These are phyloP conservation scores for Melangyna quadrimaculata DNA, from an alignment of 2,888 invertebrate species.

Conservation along the genomic window DNA sequence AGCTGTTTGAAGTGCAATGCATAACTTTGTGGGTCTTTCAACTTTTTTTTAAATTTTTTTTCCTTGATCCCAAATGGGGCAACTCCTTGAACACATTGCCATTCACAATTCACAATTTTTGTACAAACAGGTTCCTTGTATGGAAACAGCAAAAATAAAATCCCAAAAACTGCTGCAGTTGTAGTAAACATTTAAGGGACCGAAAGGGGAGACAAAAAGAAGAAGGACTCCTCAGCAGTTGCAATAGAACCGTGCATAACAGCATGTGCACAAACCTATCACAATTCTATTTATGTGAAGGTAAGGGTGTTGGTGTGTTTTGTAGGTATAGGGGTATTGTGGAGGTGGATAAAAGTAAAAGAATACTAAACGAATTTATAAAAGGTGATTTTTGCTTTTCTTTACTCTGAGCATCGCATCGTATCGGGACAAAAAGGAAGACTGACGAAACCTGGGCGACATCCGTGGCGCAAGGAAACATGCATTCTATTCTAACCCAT, in stretches of 20 bases:
- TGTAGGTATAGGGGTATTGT: background rate
- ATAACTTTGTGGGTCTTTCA: constrained; percentile 57
- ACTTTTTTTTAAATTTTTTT: constrained; percentile 33
- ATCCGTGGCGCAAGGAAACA: constrained; percentile 29
- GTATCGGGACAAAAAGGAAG: constrained; percentile 26
- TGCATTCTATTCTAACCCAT: constrained; percentile 53
- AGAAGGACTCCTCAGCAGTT: constrained; percentile 19
- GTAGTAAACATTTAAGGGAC: constrained; percentile 53
- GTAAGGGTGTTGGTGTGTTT: background rate
- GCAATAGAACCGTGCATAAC: constrained; percentile 38
- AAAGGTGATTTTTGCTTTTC: constrained; percentile 55
- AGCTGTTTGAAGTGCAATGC: constrained; percentile 62
- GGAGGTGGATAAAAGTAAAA: constrained; percentile 4
- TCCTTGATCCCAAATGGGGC: constrained; percentile 27
- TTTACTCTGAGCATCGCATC: background rate
- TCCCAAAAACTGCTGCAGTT: constrained; percentile 37
- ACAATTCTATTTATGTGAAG: constrained; percentile 30
- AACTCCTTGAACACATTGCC: constrained; percentile 23
- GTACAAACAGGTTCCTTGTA: background rate
- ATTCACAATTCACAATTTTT: constrained; percentile 36
- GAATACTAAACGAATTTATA: constrained; percentile 54
- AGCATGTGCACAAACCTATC: constrained; percentile 58
- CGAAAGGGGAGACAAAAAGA: background rate
- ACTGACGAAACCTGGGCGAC: constrained; percentile 61
- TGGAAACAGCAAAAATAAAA: constrained; percentile 8